phyloP scores from a whole-genome alignment of 2,113 vertebrate genomes.

The Gobiocypris rarus region DNA sequence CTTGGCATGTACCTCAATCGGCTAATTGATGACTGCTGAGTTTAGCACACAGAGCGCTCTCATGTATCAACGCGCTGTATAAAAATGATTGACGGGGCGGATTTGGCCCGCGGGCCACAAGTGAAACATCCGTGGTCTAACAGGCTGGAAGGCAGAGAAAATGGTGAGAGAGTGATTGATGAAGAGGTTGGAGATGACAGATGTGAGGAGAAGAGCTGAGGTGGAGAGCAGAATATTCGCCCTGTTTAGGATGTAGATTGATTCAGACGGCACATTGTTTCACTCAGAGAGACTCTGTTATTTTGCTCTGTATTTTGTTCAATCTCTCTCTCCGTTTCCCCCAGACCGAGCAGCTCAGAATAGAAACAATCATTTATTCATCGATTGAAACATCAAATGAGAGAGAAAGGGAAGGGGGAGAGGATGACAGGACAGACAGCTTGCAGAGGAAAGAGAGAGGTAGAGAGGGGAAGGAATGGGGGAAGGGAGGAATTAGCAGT shows the following conservation, averaged over 20 bases:
- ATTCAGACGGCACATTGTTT: slow-evolving; percentile 28
- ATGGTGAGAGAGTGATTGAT: slow-evolving; percentile 26
- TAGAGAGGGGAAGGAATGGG: not conserved
- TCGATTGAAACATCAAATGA: slow-evolving; percentile 77
- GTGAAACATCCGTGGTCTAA: not conserved
- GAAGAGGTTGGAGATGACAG: not conserved
- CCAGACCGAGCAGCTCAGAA: slow-evolving; percentile 67
- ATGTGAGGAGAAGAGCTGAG: slow-evolving; percentile 25
- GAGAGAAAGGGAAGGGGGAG: slow-evolving; percentile 56
- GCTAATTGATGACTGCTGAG: not conserved
- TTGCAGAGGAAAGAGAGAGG: slow-evolving; percentile 16
- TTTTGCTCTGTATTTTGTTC: not conserved
- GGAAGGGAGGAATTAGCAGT: slow-evolving; percentile 7
- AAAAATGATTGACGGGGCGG: slow-evolving; percentile 6
- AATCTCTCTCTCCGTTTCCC: slow-evolving; percentile 40
- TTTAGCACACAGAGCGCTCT: not conserved
- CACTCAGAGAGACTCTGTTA: not conserved
- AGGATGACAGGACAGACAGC: slow-evolving; percentile 14
- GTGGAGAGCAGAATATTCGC: not conserved
- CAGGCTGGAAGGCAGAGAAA: not conserved
- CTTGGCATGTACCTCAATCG: not conserved
- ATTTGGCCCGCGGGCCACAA: not conserved
- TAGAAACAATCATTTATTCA: slow-evolving; percentile 81
- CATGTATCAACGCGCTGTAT: not conserved
- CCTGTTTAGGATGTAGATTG: slow-evolving; percentile 26